Evolutionary conservation across 2,888 invertebrate genomes (phyloP).

Genomic region (Drosophila ustulata): DNA sequence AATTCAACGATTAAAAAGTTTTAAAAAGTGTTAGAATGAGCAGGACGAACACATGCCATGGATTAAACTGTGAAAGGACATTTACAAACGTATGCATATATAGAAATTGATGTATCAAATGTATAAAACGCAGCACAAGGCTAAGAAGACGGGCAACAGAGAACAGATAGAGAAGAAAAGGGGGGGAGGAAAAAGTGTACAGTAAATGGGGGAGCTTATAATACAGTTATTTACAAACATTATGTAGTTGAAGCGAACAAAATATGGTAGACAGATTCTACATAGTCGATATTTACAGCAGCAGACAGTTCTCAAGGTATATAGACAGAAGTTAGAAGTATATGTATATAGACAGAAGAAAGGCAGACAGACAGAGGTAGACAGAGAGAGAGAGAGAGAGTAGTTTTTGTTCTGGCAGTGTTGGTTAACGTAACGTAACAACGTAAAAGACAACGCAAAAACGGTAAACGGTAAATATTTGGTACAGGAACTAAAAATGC

Average conservation of each 20-base stretch:
- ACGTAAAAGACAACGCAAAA: conserved; percentile 62
- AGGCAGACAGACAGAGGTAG: conserved; percentile 39
- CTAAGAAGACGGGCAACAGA: conserved; percentile 14
- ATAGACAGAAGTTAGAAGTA: conserved; percentile 48
- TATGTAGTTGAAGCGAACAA: conserved; percentile 52
- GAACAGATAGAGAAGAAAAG: conserved; percentile 34
- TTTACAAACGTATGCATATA: conserved; percentile 36
- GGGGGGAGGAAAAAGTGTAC: conserved; percentile 24
- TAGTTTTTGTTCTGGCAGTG: conserved; percentile 39
- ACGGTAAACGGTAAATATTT: conserved; percentile 50
- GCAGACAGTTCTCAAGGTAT: conserved; percentile 53
- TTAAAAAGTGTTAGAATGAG: conserved; percentile 19
- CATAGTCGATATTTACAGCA: conserved; percentile 68
- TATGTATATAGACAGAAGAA: conserved; percentile 30
- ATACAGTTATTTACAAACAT: conserved; percentile 47
- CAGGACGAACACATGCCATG: conserved; percentile 55
- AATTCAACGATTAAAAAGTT: conserved; percentile 8
- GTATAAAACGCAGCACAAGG: conserved; percentile 31
- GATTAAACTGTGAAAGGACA: conserved; percentile 40
- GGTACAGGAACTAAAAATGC: conserved; percentile 54
- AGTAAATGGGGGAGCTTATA: conserved; percentile 32
- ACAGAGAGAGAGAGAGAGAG: conserved; percentile 47
- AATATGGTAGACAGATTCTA: conserved; percentile 34
- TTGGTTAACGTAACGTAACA: conserved; percentile 59
- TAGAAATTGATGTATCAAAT: conserved; percentile 27